Evolutionary conservation across 2,888 invertebrate genomes (phyloP), one percentile per base, ranked within the genome.

Genomic region (Chalcis sispes): DNA sequence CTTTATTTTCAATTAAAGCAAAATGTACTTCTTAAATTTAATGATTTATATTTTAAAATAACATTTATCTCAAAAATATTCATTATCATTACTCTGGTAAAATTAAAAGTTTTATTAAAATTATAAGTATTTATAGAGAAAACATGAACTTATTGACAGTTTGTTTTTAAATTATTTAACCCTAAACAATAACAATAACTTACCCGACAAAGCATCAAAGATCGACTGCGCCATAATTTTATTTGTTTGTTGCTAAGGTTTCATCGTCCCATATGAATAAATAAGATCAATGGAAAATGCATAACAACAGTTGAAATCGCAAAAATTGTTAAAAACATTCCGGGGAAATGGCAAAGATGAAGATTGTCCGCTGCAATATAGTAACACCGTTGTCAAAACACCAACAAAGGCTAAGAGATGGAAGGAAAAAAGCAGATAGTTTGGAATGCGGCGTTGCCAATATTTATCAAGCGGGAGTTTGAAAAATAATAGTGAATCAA

Each of bases 131-230:
- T n/a, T n/a, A n/a, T n/a, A n/a, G n/a, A n/a, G n/a, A n/a, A n/a
- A n/a, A n/a, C n/a, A n/a, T n/a, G n/a, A n/a, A n/a, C n/a, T n/a
- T n/a, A n/a, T n/a, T n/a, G n/a, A n/a, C n/a, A n/a, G n/a, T n/a
- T n/a, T n/a, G n/a, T n/a, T n/a, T n/a, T n/a, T n/a, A n/a, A n/a
- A n/a, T n/a, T n/a, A n/a, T n/a, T n/a, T n/a, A n/a, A 81, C 81
- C 79, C 78, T 80, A 80, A 80, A 80, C 77, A 77, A 76, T 71
- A 77, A 74, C 59, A 73, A 32, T 48, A 58, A 66, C 79, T 84
- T 83, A 88, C 88, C 87, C 83, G 88, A 85, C 71, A 88, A 75
- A 76, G 85, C 85, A 80, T 88, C 88, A 79, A 88, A 87, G 80
- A 88, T 85, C 73, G 87, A 86, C 74, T 88, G 87, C 76, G 88